Conservation (phyloP, 2,797 vertebrate species). For the Synaphobranchus kaupii region DNA sequence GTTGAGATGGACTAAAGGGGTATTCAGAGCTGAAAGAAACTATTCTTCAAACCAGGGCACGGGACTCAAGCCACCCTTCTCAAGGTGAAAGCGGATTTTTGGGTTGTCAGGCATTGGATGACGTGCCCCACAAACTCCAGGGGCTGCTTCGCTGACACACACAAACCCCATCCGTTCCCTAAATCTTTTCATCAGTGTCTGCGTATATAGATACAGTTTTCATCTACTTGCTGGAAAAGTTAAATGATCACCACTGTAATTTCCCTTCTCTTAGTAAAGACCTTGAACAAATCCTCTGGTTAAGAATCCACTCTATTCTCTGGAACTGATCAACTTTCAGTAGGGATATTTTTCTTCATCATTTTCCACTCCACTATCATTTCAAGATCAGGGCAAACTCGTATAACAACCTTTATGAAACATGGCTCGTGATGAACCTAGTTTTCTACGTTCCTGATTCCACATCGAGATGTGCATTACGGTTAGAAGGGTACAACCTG, state of each 20-base stretch:
- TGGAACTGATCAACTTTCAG: background rate
- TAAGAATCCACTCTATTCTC: background rate
- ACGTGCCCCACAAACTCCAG: constrained; percentile 49
- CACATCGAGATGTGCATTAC: background rate
- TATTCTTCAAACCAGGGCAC: background rate
- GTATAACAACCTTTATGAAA: background rate
- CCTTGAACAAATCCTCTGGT: background rate
- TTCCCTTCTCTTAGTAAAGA: background rate
- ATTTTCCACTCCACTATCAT: background rate
- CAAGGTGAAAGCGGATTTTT: constrained; percentile 36
- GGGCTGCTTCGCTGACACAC: constrained; percentile 33
- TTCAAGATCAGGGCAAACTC: background rate
- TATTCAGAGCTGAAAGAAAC: constrained; percentile 6
- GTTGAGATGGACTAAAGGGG: background rate
- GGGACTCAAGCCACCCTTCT: background rate
- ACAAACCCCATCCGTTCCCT: constrained; percentile 50
- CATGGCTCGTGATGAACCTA: background rate
- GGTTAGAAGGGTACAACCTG: background rate
- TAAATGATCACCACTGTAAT: background rate
- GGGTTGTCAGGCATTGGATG: constrained; percentile 49
- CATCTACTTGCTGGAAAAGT: background rate
- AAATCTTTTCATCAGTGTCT: constrained; percentile 41
- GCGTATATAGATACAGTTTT: background rate
- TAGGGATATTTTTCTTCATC: background rate
- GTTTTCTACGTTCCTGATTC: background rate